Conservation (phyloP, 1,140 invertebrate species). For the Monomorium pharaonis region DNA sequence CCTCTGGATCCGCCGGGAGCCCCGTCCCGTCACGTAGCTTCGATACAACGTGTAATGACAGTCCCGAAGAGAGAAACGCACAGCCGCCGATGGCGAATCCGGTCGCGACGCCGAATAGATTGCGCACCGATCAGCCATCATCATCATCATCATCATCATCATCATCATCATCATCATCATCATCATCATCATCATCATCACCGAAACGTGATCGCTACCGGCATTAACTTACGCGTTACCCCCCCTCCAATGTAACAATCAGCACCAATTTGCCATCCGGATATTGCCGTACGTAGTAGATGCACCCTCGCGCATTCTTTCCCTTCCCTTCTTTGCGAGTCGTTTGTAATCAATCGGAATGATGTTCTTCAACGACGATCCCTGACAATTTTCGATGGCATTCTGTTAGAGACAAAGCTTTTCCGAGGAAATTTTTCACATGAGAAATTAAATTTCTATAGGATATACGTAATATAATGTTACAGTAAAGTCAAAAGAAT, state of each 20-base stretch:
- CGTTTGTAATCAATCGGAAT: conserved; percentile 35
- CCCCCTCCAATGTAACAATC: conserved; percentile 53
- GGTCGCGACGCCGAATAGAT: conserved; percentile 41
- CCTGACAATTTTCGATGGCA: background rate
- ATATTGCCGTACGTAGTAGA: conserved; percentile 35
- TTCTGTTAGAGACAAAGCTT: background rate
- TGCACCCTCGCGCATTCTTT: conserved; percentile 15
- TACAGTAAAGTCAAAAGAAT: background rate
- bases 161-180: conserved; percentile 53
- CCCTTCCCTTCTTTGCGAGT: background rate
- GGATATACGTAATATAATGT: background rate
- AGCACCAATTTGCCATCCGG: conserved; percentile 65
- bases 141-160: conserved; percentile 64
- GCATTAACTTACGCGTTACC: conserved; percentile 67
- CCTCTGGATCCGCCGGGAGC: conserved; percentile 28
- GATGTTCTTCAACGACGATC: background rate
- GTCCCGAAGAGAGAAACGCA: conserved; percentile 58
- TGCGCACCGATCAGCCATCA: conserved; percentile 40
- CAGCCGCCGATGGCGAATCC: conserved; percentile 52
- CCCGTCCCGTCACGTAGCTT: conserved; percentile 66
- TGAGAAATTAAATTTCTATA: background rate
- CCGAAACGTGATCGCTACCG: conserved; percentile 77
- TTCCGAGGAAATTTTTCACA: background rate
- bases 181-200: conserved; percentile 62
- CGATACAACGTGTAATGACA: conserved; percentile 74